These are phyloP conservation scores for Syrmaticus mikado DNA, from an alignment of 2,113 vertebrate genomes.

Conservation along the genomic window DNA sequence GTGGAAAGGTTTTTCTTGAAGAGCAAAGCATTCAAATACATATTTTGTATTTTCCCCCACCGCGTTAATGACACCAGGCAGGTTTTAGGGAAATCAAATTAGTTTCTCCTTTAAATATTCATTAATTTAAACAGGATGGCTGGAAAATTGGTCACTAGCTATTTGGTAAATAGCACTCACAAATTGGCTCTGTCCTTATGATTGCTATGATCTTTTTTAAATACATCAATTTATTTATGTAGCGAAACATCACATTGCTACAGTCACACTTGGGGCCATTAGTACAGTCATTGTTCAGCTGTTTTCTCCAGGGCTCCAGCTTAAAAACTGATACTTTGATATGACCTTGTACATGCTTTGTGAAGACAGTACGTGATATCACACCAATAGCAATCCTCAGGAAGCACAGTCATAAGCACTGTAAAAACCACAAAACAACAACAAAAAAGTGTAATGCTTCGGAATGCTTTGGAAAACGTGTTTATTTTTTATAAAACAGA, in stretches of 20 bases:
- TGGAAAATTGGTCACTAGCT: slow-evolving; percentile 28
- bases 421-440: neutral
- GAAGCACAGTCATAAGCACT: neutral
- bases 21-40: slow-evolving; percentile 23
- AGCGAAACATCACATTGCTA: slow-evolving; percentile 22
- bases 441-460: neutral
- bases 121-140: slow-evolving; percentile 40
- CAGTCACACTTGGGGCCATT: neutral
- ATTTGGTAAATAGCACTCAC: slow-evolving; percentile 29
- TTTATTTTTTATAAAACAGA: neutral
- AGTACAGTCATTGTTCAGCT: neutral
- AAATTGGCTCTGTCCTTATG: neutral
- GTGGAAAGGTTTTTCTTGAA: neutral
- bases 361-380: neutral
- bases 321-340: neutral
- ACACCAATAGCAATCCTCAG: neutral
- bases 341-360: neutral
- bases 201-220: slow-evolving; percentile 1
- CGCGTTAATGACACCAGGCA: slow-evolving; percentile 32
- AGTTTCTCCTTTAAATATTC: slow-evolving; percentile 51
- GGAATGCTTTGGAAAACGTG: neutral
- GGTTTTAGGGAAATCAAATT: slow-evolving; percentile 50
- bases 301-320: neutral
- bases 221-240: slow-evolving; percentile 18
- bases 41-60: slow-evolving; percentile 9